phyloP scores from a whole-genome alignment of 2,888 invertebrate genomes.

The Sinodicranocentrus sp. region DNA sequence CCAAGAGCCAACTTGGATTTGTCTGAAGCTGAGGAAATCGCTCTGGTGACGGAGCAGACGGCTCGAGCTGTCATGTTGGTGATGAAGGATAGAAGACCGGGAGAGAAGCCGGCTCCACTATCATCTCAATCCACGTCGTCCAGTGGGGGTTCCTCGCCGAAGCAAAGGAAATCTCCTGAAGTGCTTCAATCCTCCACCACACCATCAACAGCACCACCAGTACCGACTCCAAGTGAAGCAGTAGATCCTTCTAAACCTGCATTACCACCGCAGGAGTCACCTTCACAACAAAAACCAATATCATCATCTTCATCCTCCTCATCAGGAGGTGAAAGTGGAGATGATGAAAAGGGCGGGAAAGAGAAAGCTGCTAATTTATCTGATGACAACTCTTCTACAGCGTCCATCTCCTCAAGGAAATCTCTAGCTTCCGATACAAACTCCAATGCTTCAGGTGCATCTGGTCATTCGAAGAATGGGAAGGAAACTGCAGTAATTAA shows the following conservation, averaged over 20 bases:
- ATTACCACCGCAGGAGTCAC: neutral
- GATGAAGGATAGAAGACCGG: constrained; percentile 65
- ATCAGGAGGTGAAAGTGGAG: neutral
- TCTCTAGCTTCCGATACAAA: too few relatives aligned
- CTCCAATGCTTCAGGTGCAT: too few relatives aligned
- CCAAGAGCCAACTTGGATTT: constrained; percentile 63
- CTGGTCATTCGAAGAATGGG: constrained; percentile 6
- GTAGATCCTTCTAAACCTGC: constrained; percentile 21
- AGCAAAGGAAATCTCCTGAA: constrained; percentile 28
- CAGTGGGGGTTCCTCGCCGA: constrained; percentile 7
- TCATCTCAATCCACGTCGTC: neutral
- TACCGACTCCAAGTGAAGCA: neutral
- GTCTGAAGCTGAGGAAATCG: constrained; percentile 63
- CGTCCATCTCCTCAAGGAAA: constrained; percentile 8
- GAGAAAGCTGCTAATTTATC: neutral
- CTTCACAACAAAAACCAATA: neutral
- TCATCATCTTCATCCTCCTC: neutral
- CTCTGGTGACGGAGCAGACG: constrained; percentile 65
- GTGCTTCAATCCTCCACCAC: neutral
- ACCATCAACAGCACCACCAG: neutral
- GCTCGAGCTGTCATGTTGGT: constrained; percentile 65
- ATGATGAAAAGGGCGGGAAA: neutral
- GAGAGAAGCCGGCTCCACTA: constrained; percentile 44
- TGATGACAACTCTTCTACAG: neutral
- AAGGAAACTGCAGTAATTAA: constrained; percentile 70